Percentiles rank a stretch among this genome's conserved stretches.
phyloP scores from a whole-genome alignment of 2,888 invertebrate genomes.

The Galerucella pusilla region DNA sequence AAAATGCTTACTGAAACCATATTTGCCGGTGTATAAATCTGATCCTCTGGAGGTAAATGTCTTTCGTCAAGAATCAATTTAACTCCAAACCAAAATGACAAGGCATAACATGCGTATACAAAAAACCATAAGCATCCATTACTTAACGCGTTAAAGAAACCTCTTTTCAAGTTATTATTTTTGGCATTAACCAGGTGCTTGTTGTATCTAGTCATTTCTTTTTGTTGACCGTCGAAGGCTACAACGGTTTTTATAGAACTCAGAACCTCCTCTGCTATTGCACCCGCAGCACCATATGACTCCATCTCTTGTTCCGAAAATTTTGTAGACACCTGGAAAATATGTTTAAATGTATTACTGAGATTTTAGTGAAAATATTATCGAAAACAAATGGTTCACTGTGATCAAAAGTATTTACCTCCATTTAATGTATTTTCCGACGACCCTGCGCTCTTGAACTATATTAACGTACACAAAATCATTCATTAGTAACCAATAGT shows the following conservation, averaged over 20 bases:
- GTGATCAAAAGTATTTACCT: too few species aligned
- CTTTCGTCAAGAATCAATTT: slow-evolving; percentile 72
- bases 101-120: slow-evolving; percentile 80
- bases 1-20: slow-evolving; percentile 75
- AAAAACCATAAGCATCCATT: slow-evolving; percentile 81
- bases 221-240: slow-evolving; percentile 80
- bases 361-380: too few species aligned
- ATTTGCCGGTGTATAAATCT: slow-evolving; percentile 71
- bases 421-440: too few species aligned
- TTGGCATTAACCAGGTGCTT: slow-evolving; percentile 72
- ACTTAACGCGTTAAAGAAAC: slow-evolving; percentile 76
- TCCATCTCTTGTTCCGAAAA: slow-evolving; percentile 75
- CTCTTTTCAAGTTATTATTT: slow-evolving; percentile 76
- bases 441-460: too few species aligned
- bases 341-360: too few species aligned
- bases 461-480: too few species aligned
- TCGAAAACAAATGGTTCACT: too few species aligned
- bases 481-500: too few species aligned
- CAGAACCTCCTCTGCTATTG: slow-evolving; percentile 82
- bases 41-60: slow-evolving; percentile 50
- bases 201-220: slow-evolving; percentile 77
- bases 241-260: slow-evolving; percentile 80
- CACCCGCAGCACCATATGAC: slow-evolving; percentile 80
- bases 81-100: slow-evolving; percentile 89
- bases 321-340: slow-evolving; percentile 70